Evolutionary conservation across 2,113 vertebrate species (phyloP).

Genomic region (Lagopus leucura): DNA sequence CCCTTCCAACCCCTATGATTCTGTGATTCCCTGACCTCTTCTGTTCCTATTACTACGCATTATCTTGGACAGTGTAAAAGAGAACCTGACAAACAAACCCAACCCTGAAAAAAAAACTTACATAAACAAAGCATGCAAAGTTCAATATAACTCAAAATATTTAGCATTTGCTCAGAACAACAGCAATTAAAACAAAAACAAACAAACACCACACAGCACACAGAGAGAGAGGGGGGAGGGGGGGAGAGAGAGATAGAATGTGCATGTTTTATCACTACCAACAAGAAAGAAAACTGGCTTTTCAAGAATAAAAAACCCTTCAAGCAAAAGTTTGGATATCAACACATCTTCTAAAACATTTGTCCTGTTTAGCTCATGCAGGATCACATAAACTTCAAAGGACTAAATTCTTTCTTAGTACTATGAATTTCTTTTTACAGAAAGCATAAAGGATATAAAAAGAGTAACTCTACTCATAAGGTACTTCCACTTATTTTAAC

Average conservation of each 20-base stretch:
- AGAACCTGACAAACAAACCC: background rate
- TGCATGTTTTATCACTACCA: background rate
- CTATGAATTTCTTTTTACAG: conserved; percentile 12
- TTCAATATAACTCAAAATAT: background rate
- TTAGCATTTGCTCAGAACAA: background rate
- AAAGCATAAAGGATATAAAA: background rate
- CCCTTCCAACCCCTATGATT: too few relatives aligned
- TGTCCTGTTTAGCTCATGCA: background rate
- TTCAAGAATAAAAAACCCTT: background rate
- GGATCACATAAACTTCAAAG: background rate
- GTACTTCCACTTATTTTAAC: background rate
- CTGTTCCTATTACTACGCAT: background rate
- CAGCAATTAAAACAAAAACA: background rate
- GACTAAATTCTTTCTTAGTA: background rate
- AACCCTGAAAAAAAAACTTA: background rate
- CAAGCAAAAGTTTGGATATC: background rate
- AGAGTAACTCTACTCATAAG: background rate
- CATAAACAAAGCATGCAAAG: background rate
- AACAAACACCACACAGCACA: too few relatives aligned
- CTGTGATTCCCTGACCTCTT: background rate
- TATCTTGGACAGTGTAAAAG: background rate
- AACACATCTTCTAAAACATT: background rate
- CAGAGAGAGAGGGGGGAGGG: too few relatives aligned
- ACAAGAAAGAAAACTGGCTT: background rate
- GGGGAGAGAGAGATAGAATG: background rate